Base-by-base conservation (phyloP, 2,113 vertebrate genomes). In the Dasyprocta punctata region DNA sequence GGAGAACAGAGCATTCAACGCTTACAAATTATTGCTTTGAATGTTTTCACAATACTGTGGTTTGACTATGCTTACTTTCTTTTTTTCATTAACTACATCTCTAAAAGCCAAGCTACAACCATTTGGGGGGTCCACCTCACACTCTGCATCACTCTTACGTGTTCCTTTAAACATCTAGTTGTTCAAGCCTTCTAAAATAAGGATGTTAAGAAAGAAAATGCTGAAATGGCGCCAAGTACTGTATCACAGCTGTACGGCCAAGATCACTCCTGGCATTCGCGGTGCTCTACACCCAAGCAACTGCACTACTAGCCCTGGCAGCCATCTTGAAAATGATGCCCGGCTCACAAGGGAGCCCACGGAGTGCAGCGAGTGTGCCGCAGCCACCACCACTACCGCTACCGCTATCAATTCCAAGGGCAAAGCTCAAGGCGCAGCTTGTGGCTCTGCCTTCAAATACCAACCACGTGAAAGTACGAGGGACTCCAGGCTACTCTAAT, bases 261-360 rank as follows among this genome's bases (percentile, higher is more conserved):
- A 56, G 24, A 71, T 1, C n/a, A 47, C 92, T 47, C 44, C 1
- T 36, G 71, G 92, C 92, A 81, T 4, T 60, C 78, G 56, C 28
- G 3, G 61, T 49, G 97, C 87, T 88, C 85, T 94, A 38, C 75
- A 96, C 87, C 73, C 96, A 56, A 73, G 85, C 10, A 78, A 60
- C 58, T 63, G 96, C 89, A 95, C 97, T 28, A n/a, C 81, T n/a
- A 92, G 97, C 87, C 90, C 41, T 89, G 97, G 98, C 97, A 98
- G 97, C 98, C 97, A 97, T 97, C 97, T 97, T 97, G 97, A 52
- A 97, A 95, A 97, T 33, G 97, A 96, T 94, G 96, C 97, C 96
- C 24, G 47, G 87, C 89, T 97, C 96, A 88, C 96, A 85, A 54
- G 95, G 52, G 95, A 96, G 78, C 81, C 92, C 58, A 38, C 0